These are phyloP conservation scores for Aplodontia rufa DNA, from an alignment of 2,113 vertebrate species.

Conservation along the genomic window DNA sequence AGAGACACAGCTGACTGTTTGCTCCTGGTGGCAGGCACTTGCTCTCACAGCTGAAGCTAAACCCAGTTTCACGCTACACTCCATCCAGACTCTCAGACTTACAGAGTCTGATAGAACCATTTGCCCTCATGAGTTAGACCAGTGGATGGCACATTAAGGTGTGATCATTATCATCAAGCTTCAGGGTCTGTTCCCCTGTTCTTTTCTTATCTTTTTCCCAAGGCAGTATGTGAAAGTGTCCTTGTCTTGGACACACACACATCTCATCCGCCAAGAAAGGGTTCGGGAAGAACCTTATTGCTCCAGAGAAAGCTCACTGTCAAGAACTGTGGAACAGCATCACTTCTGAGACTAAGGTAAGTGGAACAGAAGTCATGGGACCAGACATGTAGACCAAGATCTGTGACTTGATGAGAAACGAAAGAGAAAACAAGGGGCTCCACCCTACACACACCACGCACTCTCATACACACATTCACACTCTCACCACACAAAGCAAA, in stretches of 20 bases:
- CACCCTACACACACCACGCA: not conserved
- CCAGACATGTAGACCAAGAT: not conserved
- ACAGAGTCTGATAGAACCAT: not conserved
- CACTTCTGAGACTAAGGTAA: not conserved
- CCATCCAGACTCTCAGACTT: not conserved
- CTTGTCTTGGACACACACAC: not conserved
- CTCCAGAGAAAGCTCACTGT: not conserved
- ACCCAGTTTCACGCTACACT: not conserved
- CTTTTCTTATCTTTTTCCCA: not conserved
- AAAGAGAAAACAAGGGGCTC: not conserved
- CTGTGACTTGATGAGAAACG: not conserved
- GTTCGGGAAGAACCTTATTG: not conserved
- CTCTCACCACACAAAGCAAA: not conserved
- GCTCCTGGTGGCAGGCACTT: not conserved
- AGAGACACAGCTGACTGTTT: not conserved
- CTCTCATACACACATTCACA: not conserved
- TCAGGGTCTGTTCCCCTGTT: not conserved
- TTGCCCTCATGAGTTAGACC: not conserved
- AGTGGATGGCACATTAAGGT: not conserved
- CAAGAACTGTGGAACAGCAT: not conserved
- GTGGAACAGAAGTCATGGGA: not conserved
- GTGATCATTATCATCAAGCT: not conserved
- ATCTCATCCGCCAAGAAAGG: not conserved
- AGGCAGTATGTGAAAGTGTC: not conserved
- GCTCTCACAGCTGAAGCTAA: not conserved